Evolutionary conservation across 2,797 vertebrate genomes (phyloP).

Genomic region (Percopsis omiscomaycus): DNA sequence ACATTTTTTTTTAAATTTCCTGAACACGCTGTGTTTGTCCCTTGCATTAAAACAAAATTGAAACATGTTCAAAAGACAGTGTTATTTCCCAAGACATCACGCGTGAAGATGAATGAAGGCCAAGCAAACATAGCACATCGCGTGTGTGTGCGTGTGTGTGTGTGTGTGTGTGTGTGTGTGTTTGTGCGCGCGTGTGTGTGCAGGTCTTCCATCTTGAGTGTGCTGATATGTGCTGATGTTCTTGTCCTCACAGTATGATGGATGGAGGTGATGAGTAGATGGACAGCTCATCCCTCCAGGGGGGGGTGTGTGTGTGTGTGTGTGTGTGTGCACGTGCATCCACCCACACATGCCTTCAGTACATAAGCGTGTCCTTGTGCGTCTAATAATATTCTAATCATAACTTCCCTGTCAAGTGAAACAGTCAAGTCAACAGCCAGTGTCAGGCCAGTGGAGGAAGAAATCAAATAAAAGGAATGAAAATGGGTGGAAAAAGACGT

Average conservation of each 20-base stretch:
- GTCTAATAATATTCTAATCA: no score
- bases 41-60: no score
- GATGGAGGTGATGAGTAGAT: constrained; percentile 51
- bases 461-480: no score
- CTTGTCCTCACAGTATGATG: constrained; percentile 35
- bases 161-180: not conserved
- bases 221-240: constrained; percentile 6
- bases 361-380: not conserved
- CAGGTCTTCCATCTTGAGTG: not conserved
- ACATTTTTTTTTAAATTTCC: no score
- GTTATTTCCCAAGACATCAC: not conserved
- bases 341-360: not conserved
- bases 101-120: not conserved
- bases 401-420: no score
- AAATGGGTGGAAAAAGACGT: no score
- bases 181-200: not conserved
- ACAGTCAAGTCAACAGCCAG: not conserved
- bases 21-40: no score
- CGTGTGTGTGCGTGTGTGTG: not conserved
- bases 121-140: not conserved
- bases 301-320: constrained; percentile 4
- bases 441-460: not conserved
- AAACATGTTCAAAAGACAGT: no score
- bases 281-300: constrained; percentile 42
- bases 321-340: not conserved